Evolutionary conservation across 2,797 vertebrate genomes (phyloP).

Genomic region (Danio kyathit): DNA sequence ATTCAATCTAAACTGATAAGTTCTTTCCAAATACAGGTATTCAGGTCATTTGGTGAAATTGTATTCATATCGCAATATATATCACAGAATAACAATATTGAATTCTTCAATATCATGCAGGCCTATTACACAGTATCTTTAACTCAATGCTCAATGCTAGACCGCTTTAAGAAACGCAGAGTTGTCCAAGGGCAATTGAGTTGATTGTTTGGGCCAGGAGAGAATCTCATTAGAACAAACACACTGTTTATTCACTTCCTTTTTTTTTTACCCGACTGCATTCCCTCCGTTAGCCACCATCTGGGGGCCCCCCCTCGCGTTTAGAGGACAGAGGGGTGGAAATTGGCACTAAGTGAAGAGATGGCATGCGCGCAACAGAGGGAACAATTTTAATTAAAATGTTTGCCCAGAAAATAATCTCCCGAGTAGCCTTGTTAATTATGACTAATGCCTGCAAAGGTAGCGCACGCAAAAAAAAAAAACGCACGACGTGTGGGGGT

Average conservation of each 20-base stretch:
- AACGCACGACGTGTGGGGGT: constrained; percentile 49
- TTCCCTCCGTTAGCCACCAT: constrained; percentile 63
- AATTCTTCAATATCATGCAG: too few relatives aligned
- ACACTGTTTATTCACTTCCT: constrained; percentile 10
- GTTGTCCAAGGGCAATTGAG: constrained; percentile 28
- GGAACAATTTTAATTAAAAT: constrained; percentile 82
- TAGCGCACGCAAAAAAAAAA: constrained; percentile 53
- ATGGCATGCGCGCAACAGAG: constrained; percentile 74
- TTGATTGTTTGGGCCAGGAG: constrained; percentile 38
- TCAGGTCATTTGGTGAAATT: too few relatives aligned
- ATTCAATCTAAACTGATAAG: too few relatives aligned
- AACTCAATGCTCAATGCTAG: background rate
- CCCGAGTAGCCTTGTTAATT: constrained; percentile 80
- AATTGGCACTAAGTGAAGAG: constrained; percentile 79
- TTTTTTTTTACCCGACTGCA: constrained; percentile 59
- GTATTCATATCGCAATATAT: too few relatives aligned
- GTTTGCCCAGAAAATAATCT: constrained; percentile 81
- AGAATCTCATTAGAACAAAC: constrained; percentile 51
- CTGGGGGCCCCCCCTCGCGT: constrained; percentile 68
- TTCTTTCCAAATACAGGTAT: too few relatives aligned
- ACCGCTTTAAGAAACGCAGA: background rate
- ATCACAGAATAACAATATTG: too few relatives aligned
- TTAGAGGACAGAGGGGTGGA: constrained; percentile 71
- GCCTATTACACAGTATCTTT: too few relatives aligned
- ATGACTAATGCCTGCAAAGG: constrained; percentile 76